Base-by-base conservation (phyloP, 2,113 vertebrate genomes). In the Sphaerodactylus townsendi region DNA sequence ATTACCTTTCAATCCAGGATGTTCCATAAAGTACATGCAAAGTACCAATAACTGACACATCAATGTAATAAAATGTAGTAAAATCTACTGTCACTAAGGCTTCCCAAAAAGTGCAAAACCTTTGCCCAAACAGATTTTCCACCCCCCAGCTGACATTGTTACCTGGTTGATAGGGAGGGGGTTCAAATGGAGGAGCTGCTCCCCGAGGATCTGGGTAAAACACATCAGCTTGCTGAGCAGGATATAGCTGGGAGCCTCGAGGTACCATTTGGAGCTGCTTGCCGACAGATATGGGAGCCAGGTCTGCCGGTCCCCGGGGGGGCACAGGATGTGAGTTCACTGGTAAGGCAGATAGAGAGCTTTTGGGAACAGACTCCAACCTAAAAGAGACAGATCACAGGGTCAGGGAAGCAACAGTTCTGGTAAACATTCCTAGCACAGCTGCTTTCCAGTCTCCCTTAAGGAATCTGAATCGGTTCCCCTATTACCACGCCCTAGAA, bases 261-360 rank as follows among this genome's bases (percentile, higher is more conserved):
- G 98, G 91, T 30, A 98, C 96, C 89, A 98, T 96, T 11, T 98
- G 94, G 89, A 98, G 93, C 84, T 98, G 98, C 93, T 99, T 99
- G 85, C 97, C 92, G 86, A 96, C 95, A 41, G 96, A 94, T 90
- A 97, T 95, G 0, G 97, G 90, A 81, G 97, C 96, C 93, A 98
- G 94, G 75, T 99, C 98, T 68, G 95, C 2, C 35, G 97, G 95
- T 10, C 97, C 95, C 79, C 98, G 96, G 59, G 95, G 46, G 33
- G 96, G 89, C 92, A 97, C 93, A 69, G 95, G 92, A 86, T 98
- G 98, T 72, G 97, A 95, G 82, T 95, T 97, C 87, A 98, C 94
- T 65, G 97, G 92, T 94, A 99, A 96, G 77, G 97, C 94, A 87
- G 96, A 92, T 77, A 97, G 94, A 72, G 95, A 91, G 81, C 90